Evolutionary conservation across 2,888 invertebrate genomes (phyloP), one percentile per base, ranked within the genome.

Genomic region (Euproctis similis): DNA sequence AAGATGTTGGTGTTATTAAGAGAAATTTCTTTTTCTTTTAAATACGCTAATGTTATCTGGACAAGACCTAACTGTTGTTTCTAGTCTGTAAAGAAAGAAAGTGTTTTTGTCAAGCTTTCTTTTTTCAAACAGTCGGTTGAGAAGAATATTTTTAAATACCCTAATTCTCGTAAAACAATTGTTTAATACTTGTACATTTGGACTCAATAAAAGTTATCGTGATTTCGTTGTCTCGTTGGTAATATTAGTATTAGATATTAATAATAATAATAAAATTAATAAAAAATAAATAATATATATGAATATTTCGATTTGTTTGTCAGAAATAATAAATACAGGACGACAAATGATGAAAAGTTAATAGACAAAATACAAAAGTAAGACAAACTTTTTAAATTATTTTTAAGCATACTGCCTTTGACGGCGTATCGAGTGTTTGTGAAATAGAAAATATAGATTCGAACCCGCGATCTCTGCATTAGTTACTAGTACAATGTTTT

Each of bases 351-450:
- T 63, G 73, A n/a, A n/a, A n/a, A n/a, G n/a, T n/a, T n/a, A n/a
- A n/a, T n/a, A n/a, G n/a, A 65, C 71, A 71, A 71, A 72, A 72
- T 73, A 72, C 61, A 59, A 50, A 67, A 65, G 8, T 6, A 30
- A 17, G 65, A 67, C 73, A n/a, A n/a, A n/a, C n/a, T n/a, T n/a
- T n/a, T n/a, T n/a, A n/a, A n/a, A n/a, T n/a, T n/a, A n/a, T n/a
- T n/a, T n/a, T n/a, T n/a, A n/a, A n/a, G n/a, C n/a, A n/a, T n/a
- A n/a, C n/a, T n/a, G n/a, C n/a, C n/a, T n/a, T n/a, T n/a, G n/a
- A n/a, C n/a, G n/a, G n/a, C n/a, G n/a, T n/a, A n/a, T n/a, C n/a
- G n/a, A n/a, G n/a, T n/a, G n/a, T n/a, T n/a, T n/a, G n/a, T n/a
- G n/a, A n/a, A n/a, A n/a, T n/a, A n/a, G n/a, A n/a, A n/a, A n/a